Evolutionary conservation across 2,797 vertebrate species (phyloP), one percentile per base, ranked within the genome.

Genomic region (Myiotriccus ornatus): DNA sequence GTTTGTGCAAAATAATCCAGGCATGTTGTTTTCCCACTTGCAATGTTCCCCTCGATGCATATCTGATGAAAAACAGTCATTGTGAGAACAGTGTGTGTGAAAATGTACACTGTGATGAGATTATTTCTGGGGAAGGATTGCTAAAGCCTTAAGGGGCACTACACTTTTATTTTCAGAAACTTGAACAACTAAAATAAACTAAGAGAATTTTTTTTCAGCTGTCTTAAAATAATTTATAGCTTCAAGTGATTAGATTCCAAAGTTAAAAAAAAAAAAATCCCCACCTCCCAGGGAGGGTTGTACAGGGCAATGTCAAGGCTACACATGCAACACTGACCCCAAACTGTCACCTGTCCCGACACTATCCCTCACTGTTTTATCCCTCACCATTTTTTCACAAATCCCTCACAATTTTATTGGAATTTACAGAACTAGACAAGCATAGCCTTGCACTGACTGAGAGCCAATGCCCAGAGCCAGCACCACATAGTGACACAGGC

Each of bases 1-100:
- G 98, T 98, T 91, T 97, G 98, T 86, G 98, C 97, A 96, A 99
- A 99, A 95, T 99, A 99, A 64, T 99, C 98, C 95, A 99, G 97
- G 96, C 99, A 99, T 1, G 99, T 99, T 1, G 99, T 99, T 96
- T 99, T 99, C 46, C 99, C 99, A 39, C 99, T 99, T 7, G 99
- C 99, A 82, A 99, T 99, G 95, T 99, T 99, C 50, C 99, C 99
- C 85, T 99, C 99, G 0, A 99, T 77, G 70, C 98, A 99, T 80
- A 99, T 97, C 99, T 99, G 96, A 67, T 59, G 85, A 94, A 90
- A 96, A 91, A 96, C 23, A 94, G 63, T 10, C 22, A 28, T 15
- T 44, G 11, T 90, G 47, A 49, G 56, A 44, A 17, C 0, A 1
- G 21, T 4, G 22, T 1, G n/a, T 2, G 30, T 3, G 56, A 21